These are phyloP conservation scores for Drosophila planitibia DNA, from an alignment of 2,888 invertebrate species.

Conservation along the genomic window DNA sequence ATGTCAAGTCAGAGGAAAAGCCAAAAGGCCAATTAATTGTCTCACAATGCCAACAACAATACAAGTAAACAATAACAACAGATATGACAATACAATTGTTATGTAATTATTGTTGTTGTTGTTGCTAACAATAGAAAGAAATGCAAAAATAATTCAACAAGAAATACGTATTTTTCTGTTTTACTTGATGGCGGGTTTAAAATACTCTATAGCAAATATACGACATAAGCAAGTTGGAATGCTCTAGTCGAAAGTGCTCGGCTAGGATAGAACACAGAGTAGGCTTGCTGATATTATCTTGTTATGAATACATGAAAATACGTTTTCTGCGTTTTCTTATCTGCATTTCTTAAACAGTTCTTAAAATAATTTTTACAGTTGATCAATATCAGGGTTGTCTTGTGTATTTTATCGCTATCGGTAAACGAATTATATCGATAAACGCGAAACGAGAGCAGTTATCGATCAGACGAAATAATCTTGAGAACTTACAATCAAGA, in stretches of 20 bases:
- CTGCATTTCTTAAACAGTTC: background rate
- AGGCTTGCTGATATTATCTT: background rate
- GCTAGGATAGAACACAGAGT: background rate
- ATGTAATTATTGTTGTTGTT: slow-evolving; percentile 45
- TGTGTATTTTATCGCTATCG: background rate
- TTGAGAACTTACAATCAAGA: background rate
- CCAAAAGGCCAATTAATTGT: slow-evolving; percentile 18
- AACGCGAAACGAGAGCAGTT: too few relatives aligned
- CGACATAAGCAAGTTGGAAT: background rate
- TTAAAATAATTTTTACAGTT: background rate
- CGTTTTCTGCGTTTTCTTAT: background rate
- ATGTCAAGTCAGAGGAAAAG: slow-evolving; percentile 30
- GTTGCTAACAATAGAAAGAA: slow-evolving; percentile 48
- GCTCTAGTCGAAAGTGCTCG: background rate
- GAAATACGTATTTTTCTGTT: background rate
- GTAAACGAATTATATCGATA: background rate
- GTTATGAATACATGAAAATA: background rate
- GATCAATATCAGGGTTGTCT: background rate
- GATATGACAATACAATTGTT: slow-evolving; percentile 38
- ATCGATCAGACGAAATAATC: background rate
- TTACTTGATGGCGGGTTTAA: background rate
- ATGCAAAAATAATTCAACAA: slow-evolving; percentile 24
- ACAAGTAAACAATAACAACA: slow-evolving; percentile 18
- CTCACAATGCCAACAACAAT: slow-evolving; percentile 10
- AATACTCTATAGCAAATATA: slow-evolving; percentile 1